A percentile compares a stretch with the other conserved stretches of the same genome.
Conservation (phyloP, 2,797 vertebrate genomes). For the Vireo griseus region DNA sequence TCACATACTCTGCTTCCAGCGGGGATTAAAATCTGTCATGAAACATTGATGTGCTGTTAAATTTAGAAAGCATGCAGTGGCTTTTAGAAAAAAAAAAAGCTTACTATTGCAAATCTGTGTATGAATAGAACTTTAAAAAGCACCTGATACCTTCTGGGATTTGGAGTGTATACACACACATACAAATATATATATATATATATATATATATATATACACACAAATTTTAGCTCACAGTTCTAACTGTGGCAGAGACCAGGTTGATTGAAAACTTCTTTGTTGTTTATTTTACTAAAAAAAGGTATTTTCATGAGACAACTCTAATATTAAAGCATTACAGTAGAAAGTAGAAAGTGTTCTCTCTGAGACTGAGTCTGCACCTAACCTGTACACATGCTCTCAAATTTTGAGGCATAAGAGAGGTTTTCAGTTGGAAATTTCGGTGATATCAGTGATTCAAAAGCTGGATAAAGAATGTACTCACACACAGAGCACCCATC, state of each 20-base stretch:
- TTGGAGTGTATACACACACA: background rate
- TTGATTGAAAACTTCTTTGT: background rate
- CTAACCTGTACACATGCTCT: background rate
- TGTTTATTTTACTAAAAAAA: background rate
- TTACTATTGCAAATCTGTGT: background rate
- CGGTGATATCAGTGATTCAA: background rate
- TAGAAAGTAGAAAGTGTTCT: background rate
- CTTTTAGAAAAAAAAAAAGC: background rate
- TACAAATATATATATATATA: fast-evolving
- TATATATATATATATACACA: fast-evolving
- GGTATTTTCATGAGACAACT: background rate
- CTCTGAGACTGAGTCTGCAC: background rate
- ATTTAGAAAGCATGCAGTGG: constrained; percentile 1
- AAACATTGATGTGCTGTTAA: constrained; percentile 48
- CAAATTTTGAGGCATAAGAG: background rate
- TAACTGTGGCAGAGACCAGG: background rate
- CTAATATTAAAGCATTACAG: background rate
- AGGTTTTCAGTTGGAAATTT: background rate
- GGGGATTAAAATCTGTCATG: constrained; percentile 3
- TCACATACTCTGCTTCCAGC: background rate
- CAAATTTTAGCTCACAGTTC: background rate
- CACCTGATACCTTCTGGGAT: background rate
- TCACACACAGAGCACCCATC: background rate
- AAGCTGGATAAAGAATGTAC: background rate
- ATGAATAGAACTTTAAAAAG: background rate